Percentiles rank a stretch among this genome's conserved stretches.
Evolutionary conservation across 2,797 vertebrate genomes (phyloP).

Genomic region (Lithobates sylvaticus): DNA sequence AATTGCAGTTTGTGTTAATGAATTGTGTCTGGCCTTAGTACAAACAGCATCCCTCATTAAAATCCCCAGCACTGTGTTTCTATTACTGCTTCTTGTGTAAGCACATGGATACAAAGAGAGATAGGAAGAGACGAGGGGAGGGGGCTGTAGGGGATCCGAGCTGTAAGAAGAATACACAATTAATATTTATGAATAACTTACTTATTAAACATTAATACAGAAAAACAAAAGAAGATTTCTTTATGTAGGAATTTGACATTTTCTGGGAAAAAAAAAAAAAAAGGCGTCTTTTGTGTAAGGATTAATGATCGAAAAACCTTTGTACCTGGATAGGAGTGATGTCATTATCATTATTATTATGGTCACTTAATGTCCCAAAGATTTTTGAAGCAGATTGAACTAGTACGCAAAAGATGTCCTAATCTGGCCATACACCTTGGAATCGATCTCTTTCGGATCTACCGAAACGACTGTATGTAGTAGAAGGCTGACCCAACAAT

Average conservation of each 20-base stretch:
- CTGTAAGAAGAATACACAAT: slow-evolving; percentile 8
- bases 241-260: not conserved
- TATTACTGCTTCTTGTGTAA: slow-evolving; percentile 70
- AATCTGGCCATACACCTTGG: too few species aligned
- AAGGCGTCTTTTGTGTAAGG: not conserved
- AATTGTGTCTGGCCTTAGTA: slow-evolving; percentile 38
- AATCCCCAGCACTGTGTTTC: slow-evolving; percentile 64
- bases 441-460: too few species aligned
- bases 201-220: slow-evolving; percentile 7
- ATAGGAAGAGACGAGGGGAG: slow-evolving; percentile 20
- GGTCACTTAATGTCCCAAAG: too few species aligned
- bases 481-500: too few species aligned
- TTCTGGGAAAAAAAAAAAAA: not conserved
- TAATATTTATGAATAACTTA: slow-evolving; percentile 22
- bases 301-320: not conserved
- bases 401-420: too few species aligned
- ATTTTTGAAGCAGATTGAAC: too few species aligned
- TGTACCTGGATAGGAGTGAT: too few species aligned
- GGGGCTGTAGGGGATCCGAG: not conserved
- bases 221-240: not conserved
- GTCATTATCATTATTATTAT: too few species aligned
- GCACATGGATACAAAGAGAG: slow-evolving; percentile 64
- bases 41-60: slow-evolving; percentile 65
- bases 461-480: too few species aligned
- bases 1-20: slow-evolving; percentile 48